Evolutionary conservation across 2,888 invertebrate species (phyloP).

Genomic region (Rhingia campestris): DNA sequence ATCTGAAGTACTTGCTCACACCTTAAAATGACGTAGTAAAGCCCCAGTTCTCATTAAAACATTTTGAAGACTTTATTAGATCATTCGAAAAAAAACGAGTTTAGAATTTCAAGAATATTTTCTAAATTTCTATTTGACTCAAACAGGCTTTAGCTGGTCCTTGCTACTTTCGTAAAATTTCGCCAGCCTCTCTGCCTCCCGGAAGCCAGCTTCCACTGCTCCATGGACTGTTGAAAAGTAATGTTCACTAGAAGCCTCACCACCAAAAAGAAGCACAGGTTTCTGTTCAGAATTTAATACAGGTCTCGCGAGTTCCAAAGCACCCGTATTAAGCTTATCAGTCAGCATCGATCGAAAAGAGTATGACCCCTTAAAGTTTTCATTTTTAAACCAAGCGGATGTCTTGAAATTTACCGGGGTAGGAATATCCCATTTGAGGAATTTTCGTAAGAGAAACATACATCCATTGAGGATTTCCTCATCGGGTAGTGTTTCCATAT

Average conservation of each 20-base stretch:
- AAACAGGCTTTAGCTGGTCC: constrained; percentile 78
- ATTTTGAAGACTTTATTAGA: not conserved
- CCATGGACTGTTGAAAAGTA: constrained; percentile 89
- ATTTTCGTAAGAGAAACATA: constrained; percentile 80
- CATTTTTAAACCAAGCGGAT: constrained; percentile 87
- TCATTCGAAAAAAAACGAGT: not conserved
- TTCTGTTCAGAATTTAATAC: constrained; percentile 77
- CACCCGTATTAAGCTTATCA: constrained; percentile 84
- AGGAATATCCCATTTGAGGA: constrained; percentile 80
- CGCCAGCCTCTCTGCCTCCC: constrained; percentile 87
- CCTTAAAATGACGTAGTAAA: too few species aligned
- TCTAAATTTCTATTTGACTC: constrained; percentile 74
- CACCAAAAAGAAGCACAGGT: constrained; percentile 87
- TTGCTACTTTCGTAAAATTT: constrained; percentile 77
- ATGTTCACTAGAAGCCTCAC: constrained; percentile 87
- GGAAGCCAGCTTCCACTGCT: constrained; percentile 88
- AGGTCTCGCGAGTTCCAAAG: constrained; percentile 83
- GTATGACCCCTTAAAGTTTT: constrained; percentile 86
- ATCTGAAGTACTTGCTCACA: too few species aligned
- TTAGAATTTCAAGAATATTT: constrained; percentile 13
- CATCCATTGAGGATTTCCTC: constrained; percentile 81
- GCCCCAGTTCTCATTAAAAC: too few species aligned
- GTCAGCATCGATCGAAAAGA: constrained; percentile 85
- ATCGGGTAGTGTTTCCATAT: constrained; percentile 86
- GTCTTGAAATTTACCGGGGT: constrained; percentile 80